Evolutionary conservation across 1,140 invertebrate species (phyloP).

Genomic region (Drosophila melanogaster): DNA sequence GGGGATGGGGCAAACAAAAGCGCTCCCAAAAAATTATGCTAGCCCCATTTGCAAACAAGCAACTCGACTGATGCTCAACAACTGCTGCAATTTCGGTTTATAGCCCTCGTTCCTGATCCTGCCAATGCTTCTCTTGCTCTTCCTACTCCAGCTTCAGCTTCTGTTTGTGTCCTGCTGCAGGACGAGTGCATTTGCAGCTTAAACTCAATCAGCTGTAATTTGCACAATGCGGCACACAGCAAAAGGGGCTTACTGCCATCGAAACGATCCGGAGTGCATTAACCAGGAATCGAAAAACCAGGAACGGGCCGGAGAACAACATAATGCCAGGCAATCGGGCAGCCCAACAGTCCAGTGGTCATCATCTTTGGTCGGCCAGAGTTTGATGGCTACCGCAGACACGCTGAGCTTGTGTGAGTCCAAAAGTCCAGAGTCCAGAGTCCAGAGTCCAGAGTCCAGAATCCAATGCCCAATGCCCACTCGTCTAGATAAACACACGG

Average conservation of each 20-base stretch:
- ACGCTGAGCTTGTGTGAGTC: background rate
- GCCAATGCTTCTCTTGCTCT: background rate
- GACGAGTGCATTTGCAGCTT: conserved; percentile 51
- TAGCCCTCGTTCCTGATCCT: conserved; percentile 19
- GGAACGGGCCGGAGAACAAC: background rate
- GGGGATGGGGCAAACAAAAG: conserved; percentile 38
- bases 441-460: no score
- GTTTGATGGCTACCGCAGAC: conserved; percentile 27
- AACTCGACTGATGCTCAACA: conserved; percentile 55
- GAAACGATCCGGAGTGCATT: conserved; percentile 35
- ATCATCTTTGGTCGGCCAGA: conserved; percentile 42
- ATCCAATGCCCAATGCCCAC: background rate
- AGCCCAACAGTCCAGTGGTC: background rate
- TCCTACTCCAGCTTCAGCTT: conserved; percentile 6
- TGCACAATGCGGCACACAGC: conserved; percentile 55
- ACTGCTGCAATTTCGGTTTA: conserved; percentile 51
- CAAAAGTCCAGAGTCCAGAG: background rate
- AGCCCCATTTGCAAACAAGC: conserved; percentile 78
- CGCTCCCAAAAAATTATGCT: conserved; percentile 64
- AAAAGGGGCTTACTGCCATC: conserved; percentile 48
- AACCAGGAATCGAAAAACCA: conserved; percentile 11
- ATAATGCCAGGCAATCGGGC: background rate
- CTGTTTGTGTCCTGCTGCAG: conserved; percentile 24
- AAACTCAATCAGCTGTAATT: conserved; percentile 77
- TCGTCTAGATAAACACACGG: conserved; percentile 33